phyloP scores from a whole-genome alignment of 2,888 invertebrate genomes.

The Diploptera punctata region DNA sequence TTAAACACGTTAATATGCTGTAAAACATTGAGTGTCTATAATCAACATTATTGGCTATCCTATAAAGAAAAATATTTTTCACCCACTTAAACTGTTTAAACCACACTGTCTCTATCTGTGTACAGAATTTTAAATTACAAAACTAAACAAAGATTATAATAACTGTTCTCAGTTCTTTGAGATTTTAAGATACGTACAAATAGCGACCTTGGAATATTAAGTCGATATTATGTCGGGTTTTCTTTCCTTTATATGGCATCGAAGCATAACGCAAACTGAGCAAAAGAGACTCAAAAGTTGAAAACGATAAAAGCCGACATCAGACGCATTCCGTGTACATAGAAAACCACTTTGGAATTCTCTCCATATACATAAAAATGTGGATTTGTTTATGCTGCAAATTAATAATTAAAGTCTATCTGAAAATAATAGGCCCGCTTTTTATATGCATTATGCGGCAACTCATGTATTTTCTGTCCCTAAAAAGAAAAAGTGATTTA shows the following conservation, averaged over 20 bases:
- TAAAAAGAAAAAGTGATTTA: constrained; percentile 22
- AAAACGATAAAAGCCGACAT: background rate
- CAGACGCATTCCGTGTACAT: constrained; percentile 16
- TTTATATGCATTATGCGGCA: background rate
- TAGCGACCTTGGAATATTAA: constrained; percentile 16
- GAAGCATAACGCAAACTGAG: background rate
- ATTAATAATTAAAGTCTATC: constrained; percentile 25
- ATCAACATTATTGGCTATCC: too few species aligned
- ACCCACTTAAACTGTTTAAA: too few species aligned
- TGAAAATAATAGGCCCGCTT: constrained; percentile 24
- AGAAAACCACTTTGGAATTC: constrained; percentile 27
- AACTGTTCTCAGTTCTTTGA: background rate
- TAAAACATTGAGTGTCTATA: too few species aligned
- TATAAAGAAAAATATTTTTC: too few species aligned
- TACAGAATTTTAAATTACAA: background rate
- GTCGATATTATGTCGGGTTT: background rate
- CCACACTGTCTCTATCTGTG: too few species aligned
- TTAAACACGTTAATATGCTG: too few species aligned
- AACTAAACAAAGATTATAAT: too few species aligned
- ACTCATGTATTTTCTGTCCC: background rate
- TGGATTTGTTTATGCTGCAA: constrained; percentile 25
- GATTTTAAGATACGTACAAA: background rate
- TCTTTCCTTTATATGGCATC: constrained; percentile 6
- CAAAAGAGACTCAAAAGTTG: background rate
- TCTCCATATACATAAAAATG: constrained; percentile 22